Conservation (phyloP, 2,113 vertebrate species). For the Crotalus viridis region DNA sequence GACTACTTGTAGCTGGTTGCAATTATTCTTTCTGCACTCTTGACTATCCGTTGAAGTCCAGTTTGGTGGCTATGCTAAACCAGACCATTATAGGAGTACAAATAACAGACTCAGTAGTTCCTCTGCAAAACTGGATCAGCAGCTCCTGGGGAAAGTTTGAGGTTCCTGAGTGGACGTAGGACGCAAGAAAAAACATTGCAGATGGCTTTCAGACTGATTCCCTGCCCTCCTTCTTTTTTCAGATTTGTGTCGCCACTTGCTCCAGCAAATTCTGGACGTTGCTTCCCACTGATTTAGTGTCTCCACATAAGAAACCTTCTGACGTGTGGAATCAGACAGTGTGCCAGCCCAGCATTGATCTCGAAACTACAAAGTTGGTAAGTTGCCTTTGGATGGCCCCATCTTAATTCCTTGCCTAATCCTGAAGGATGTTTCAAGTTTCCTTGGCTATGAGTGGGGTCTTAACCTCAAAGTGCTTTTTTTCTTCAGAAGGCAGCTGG, state of each 20-base stretch:
- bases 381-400: not conserved
- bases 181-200: not conserved
- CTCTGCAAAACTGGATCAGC: too few species aligned
- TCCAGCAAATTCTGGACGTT: slow-evolving; percentile 52
- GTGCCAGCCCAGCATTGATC: slow-evolving; percentile 73
- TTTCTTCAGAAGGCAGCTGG: not conserved
- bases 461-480: not conserved
- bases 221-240: not conserved
- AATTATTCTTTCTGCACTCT: too few species aligned
- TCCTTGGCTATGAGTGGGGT: not conserved
- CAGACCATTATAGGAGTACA: too few species aligned
- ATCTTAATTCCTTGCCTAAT: not conserved
- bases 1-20: too few species aligned
- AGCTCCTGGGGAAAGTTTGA: too few species aligned
- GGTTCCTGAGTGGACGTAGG: too few species aligned
- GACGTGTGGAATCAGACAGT: slow-evolving; percentile 43
- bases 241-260: slow-evolving; percentile 83
- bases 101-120: too few species aligned
- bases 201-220: too few species aligned
- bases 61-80: too few species aligned
- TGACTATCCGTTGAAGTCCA: too few species aligned
- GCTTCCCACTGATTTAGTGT: accelerated
- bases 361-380: slow-evolving; percentile 49
- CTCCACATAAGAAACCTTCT: not conserved
- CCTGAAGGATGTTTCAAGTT: not conserved